A percentile compares a stretch with the other conserved stretches of the same genome.
These are phyloP conservation scores for Brachionus koreanus DNA, from an alignment of 1,140 invertebrate species.

Conservation along the genomic window DNA sequence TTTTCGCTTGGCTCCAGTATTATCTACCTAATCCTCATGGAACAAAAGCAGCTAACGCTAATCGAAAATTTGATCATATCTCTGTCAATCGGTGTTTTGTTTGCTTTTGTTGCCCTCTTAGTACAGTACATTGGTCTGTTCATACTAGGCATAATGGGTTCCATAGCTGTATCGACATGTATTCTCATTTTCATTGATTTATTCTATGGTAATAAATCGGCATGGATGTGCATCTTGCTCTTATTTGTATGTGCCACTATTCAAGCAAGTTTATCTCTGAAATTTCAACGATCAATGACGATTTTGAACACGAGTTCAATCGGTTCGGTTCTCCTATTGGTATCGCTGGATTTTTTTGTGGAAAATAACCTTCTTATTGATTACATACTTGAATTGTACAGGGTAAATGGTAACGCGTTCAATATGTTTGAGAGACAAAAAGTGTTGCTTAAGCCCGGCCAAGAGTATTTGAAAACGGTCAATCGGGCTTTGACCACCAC, in stretches of 20 bases:
- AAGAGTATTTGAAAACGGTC: not conserved
- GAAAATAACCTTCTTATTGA: conserved; percentile 39
- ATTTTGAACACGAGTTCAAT: conserved; percentile 34
- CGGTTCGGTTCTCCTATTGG: not conserved
- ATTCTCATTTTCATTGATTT: conserved; percentile 33
- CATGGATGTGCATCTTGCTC: conserved; percentile 32
- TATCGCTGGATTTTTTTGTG: conserved; percentile 38
- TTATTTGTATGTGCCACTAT: conserved; percentile 26
- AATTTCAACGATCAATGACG: conserved; percentile 3
- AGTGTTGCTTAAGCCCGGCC: not conserved
- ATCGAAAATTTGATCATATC: conserved; percentile 43
- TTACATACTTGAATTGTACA: conserved; percentile 38
- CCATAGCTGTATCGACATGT: not conserved
- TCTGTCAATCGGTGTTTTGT: conserved; percentile 38
- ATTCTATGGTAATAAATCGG: conserved; percentile 39
- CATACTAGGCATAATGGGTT: conserved; percentile 14
- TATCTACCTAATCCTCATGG: conserved; percentile 39
- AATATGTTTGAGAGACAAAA: conserved; percentile 43
- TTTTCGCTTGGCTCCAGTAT: conserved; percentile 39
- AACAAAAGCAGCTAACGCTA: conserved; percentile 31
- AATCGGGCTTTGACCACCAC: not conserved
- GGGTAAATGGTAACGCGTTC: conserved; percentile 17
- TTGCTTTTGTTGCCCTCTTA: conserved; percentile 22
- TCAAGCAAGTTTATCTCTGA: not conserved
- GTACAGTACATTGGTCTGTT: conserved; percentile 39